These are phyloP conservation scores for Oryctes rhinoceros DNA, from an alignment of 1,140 invertebrate species.

Conservation along the genomic window DNA sequence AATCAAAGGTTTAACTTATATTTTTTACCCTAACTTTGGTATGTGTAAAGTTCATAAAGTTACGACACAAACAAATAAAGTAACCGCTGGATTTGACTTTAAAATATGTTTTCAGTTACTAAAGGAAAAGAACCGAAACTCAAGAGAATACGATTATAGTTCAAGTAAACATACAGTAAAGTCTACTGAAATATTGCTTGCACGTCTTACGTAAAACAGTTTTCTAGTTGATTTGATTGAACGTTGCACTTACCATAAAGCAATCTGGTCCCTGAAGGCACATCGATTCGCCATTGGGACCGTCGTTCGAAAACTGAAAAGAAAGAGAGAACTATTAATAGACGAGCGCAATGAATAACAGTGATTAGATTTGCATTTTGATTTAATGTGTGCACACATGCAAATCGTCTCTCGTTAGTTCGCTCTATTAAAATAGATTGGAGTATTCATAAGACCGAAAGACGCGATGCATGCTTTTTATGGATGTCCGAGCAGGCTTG, in stretches of 20 bases:
- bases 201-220: not conserved
- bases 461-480: not conserved
- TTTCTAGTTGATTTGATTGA: conserved; percentile 31
- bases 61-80: too few species aligned
- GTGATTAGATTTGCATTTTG: conserved; percentile 40
- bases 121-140: too few species aligned
- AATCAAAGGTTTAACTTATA: too few species aligned
- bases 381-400: conserved; percentile 25
- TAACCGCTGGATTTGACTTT: too few species aligned
- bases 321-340: conserved; percentile 51
- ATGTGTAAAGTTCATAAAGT: too few species aligned
- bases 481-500: not conserved
- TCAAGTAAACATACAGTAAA: not conserved
- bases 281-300: conserved; percentile 67
- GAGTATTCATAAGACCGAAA: conserved; percentile 3
- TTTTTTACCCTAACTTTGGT: too few species aligned
- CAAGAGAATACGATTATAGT: too few species aligned
- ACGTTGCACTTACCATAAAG: conserved; percentile 68
- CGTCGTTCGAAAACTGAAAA: conserved; percentile 67
- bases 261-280: conserved; percentile 72
- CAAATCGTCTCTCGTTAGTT: not conserved
- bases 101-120: too few species aligned
- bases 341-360: conserved; percentile 10
- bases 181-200: conserved; percentile 17
- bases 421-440: conserved; percentile 30